Base-by-base conservation (phyloP, 2,113 vertebrate genomes). In the Phrynosoma platyrhinos region DNA sequence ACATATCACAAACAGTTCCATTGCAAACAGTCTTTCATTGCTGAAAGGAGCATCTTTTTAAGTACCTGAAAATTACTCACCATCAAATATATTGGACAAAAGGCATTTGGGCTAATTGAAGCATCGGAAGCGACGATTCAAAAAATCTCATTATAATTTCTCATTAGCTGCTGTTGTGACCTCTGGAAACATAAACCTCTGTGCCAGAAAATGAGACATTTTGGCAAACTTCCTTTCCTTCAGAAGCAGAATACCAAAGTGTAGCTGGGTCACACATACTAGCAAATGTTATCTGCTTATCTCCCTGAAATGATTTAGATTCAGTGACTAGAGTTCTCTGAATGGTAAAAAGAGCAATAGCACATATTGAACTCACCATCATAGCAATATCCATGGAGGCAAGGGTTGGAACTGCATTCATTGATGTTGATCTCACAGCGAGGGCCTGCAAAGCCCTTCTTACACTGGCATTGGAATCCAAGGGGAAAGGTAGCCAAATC, bases 371-470 rank as follows among this genome's bases (percentile, higher is more conserved):
- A 94, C 95, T 93, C 95, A 97, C 97, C 96, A 87, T 98, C 97
- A 82, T 97, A 97, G 95, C 97, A 98, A 94, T 97, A 97, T 81
- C 97, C 97, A 0, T 97, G 94, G 91, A 97, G 88, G 93, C 97
- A 97, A 91, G 97, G 97, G 93, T 90, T 96, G 85, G 97, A 97
- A 82, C 94, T 96, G 94, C 97, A 98, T 94, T 98, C 97, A 47
- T 97, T 96, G 94, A 97, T 93, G 90, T 96, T 97, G 96, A 97
- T 94, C 96, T 98, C 98, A 91, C 97, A 97, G 86, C 92, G 95
- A 30, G 96, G 96, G n/a, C 96, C 97, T 9, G 94, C 72, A 93
- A 98, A 98, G 83, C 97, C 98, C 85, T 93, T 95, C 76, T 68
- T 89, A 93, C 97, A 97, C 83, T 92, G 96, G 91, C 97, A 97